Base-by-base conservation (phyloP, 2,888 invertebrate species). In the Mycalesis mineus region DNA sequence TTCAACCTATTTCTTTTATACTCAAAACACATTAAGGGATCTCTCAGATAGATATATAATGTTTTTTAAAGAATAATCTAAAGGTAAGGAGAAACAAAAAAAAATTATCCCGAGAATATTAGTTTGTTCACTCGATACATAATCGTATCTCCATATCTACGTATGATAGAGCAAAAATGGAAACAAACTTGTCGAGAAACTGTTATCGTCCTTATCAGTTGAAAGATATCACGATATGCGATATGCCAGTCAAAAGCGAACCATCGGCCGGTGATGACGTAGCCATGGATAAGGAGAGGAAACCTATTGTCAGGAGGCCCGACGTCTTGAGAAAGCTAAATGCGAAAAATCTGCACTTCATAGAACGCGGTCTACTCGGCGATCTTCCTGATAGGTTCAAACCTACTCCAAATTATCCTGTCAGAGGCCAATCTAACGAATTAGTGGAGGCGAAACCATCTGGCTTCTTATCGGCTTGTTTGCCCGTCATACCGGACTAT, bases 401-500 rank as follows among this genome's bases (percentile, higher is more conserved):
- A 57, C 84, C 87, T 22, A 77, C 69, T 60, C 65, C 69, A 31
- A 72, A 77, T 13, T 66, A 78, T 31, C 82, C 83, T 2, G 71
- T 75, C 13, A 66, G 82, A 65, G 80, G 80, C 45, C 78, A 84
- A 69, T 82, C 82, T 11, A 72, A 73, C 57, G 77, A 79, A 36
- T 65, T 88, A 55, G 80, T 86, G 56, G 80, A 91, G 60, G 80
- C 90, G 57, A 91, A 88, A 82, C 89, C 91, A 62, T 80, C 80
- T 2, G 73, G 83, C 60, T 65, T 89, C 61, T 71, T 88, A 64
- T 83, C 88, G 11, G 72, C 84, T 42, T 88, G 85, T 65, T 68
- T 86, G 2, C 84, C 84, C 1, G 71, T 77, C 39, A 70, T 78
- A 28, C 77, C 82, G 2, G 82, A 82, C 40, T 78, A 82, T 7